Percentiles rank a stretch among this genome's conserved stretches.
phyloP scores from a whole-genome alignment of 1,140 invertebrate genomes.

The Caenorhabditis remanei region DNA sequence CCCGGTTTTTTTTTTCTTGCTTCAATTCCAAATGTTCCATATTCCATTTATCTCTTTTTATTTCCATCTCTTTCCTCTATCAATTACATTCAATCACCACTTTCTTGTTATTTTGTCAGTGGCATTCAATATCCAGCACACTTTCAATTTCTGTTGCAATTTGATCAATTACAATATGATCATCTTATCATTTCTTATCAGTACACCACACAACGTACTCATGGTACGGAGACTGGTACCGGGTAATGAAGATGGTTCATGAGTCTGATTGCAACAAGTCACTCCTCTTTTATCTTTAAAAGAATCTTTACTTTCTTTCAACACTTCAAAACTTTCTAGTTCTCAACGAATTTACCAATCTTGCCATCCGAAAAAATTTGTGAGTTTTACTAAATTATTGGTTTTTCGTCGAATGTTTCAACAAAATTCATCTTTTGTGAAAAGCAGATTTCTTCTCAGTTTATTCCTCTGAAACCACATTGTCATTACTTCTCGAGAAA shows the following conservation, averaged over 20 bases:
- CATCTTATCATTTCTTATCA: slow-evolving; percentile 36
- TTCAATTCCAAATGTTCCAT: slow-evolving; percentile 67
- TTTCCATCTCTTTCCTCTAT: background rate
- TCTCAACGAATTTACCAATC: too few relatives aligned
- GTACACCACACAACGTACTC: slow-evolving; percentile 65
- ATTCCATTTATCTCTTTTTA: slow-evolving; percentile 54
- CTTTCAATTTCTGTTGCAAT: slow-evolving; percentile 65
- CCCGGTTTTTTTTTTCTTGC: background rate
- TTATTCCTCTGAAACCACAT: too few relatives aligned
- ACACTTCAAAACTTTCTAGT: too few relatives aligned
- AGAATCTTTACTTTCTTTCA: too few relatives aligned
- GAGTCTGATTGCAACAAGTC: slow-evolving; percentile 53
- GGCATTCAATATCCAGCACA: slow-evolving; percentile 69
- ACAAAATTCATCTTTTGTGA: too few relatives aligned
- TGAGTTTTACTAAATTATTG: too few relatives aligned
- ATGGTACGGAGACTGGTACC: slow-evolving; percentile 64
- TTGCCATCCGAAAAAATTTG: too few relatives aligned
- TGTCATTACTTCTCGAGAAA: too few relatives aligned
- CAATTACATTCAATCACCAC: slow-evolving; percentile 64
- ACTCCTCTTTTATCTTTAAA: too few relatives aligned
- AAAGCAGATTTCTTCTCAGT: too few relatives aligned
- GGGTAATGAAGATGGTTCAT: slow-evolving; percentile 65
- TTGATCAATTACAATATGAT: background rate
- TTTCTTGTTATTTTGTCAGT: slow-evolving; percentile 67
- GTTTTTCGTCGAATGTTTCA: too few relatives aligned